Evolutionary conservation across 2,113 vertebrate genomes (phyloP), one percentile per base, ranked within the genome.

Genomic region (Pseudorectes ferrugineus): DNA sequence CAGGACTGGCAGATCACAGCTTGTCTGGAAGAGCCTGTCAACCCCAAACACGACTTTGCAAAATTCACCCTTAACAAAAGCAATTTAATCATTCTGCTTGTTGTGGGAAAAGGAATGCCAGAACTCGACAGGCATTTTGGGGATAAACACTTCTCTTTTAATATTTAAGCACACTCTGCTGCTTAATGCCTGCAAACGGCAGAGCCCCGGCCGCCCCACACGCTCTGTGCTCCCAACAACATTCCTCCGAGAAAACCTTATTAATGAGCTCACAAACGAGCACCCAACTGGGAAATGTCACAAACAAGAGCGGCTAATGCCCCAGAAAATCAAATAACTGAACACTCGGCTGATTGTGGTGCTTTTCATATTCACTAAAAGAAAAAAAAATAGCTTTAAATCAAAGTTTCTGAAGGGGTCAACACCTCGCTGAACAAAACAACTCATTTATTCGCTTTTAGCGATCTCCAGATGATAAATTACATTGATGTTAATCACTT

Each of bases 271-370:
- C 94, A 95, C 97, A 98, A 98, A 98, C 85, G 90, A 98, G 98
- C 97, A 97, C 97, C 97, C 98, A 97, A 97, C 97, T 97, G 98
- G 98, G 98, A 97, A 98, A 98, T 97, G 97, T 97, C 98, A 98
- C 97, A 97, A 98, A 98, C 97, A 97, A 97, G 97, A 98, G 97
- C 17, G 93, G 97, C 97, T 98, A 98, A 98, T 98, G 97, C 98
- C 97, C 98, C 98, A 97, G 97, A 98, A 98, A 98, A 98, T 98
- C 98, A 98, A 98, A 97, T 98, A 97, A 98, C 97, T 91, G 85
- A 97, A 98, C 97, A 97, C 97, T 97, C 48, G 97, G 96, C 95
- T 97, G 97, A 96, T 90, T 88, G 97, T 92, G 97, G 88, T 57
- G 96, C 95, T 94, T 98, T 98, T 97, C 97, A 92, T 97, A 97